These are phyloP conservation scores for Proteles cristata DNA, from an alignment of 2,113 vertebrate genomes.

Conservation along the genomic window DNA sequence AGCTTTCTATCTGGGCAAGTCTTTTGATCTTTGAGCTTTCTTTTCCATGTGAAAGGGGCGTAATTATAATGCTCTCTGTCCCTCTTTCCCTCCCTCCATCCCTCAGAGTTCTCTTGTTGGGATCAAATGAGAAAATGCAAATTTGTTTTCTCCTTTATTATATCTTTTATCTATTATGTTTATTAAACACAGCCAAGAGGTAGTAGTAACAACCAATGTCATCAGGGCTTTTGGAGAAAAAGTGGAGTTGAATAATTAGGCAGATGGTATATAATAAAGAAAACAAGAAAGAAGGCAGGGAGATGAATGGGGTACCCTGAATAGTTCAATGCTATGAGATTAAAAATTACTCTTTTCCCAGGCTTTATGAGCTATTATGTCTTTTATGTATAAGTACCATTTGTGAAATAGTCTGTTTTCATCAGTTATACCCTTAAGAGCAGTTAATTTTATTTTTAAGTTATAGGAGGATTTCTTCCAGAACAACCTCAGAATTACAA, in stretches of 20 bases:
- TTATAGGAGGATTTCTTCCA: neutral
- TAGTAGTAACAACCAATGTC: neutral
- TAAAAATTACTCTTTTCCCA: neutral
- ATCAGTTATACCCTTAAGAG: neutral
- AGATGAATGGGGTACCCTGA: neutral
- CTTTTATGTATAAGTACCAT: constrained; percentile 15
- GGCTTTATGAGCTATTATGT: neutral
- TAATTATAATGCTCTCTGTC: neutral
- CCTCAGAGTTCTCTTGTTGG: neutral
- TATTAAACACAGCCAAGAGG: neutral
- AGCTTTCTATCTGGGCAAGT: neutral
- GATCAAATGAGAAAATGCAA: neutral
- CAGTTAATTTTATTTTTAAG: neutral
- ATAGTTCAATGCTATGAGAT: neutral
- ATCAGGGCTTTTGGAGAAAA: constrained; percentile 21
- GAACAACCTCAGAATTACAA: constrained; percentile 45
- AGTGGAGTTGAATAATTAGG: neutral
- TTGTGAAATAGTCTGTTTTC: constrained; percentile 52
- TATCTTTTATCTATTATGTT: neutral
- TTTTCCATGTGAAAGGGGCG: neutral
- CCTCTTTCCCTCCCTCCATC: neutral
- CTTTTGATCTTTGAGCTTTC: neutral
- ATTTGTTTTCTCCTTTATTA: neutral
- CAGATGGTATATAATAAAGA: neutral
- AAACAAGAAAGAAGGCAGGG: neutral